phyloP scores from a whole-genome alignment of 2,797 vertebrate genomes.

The Pantherophis vulpinus region DNA sequence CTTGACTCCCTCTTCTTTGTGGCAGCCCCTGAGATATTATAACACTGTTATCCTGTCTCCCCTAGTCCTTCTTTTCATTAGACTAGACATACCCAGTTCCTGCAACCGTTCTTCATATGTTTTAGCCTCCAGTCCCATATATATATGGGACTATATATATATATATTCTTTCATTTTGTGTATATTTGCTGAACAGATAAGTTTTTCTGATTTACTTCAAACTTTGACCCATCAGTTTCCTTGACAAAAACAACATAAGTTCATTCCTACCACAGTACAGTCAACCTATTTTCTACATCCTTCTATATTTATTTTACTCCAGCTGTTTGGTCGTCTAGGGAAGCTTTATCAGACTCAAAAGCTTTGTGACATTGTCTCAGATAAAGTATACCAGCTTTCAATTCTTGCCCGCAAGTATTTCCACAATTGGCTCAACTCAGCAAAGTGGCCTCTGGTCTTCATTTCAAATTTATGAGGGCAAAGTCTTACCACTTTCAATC shows the following conservation, averaged over 20 bases:
- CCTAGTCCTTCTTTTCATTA: no score
- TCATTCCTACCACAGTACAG: neutral
- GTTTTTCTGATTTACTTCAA: neutral
- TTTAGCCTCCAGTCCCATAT: no score
- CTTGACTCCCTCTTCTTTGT: no score
- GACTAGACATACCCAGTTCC: no score
- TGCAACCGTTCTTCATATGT: no score
- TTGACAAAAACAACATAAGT: slow-evolving; percentile 19
- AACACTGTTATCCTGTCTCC: no score
- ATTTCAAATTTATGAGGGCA: slow-evolving; percentile 54
- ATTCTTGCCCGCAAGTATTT: slow-evolving; percentile 44
- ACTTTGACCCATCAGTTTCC: neutral
- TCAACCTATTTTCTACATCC: neutral
- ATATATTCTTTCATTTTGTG: neutral
- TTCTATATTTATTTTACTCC: neutral
- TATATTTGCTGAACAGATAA: neutral
- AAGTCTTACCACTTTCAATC: slow-evolving; percentile 52
- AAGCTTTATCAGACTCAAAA: neutral
- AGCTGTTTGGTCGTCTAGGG: neutral
- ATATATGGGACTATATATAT: no score
- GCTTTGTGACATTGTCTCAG: neutral
- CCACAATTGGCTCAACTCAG: slow-evolving; percentile 36
- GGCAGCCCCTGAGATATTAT: no score
- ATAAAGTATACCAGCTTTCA: slow-evolving; percentile 36
- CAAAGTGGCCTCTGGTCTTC: slow-evolving; percentile 37